phyloP scores from a whole-genome alignment of 2,888 invertebrate genomes.

The Eudemis profundana region DNA sequence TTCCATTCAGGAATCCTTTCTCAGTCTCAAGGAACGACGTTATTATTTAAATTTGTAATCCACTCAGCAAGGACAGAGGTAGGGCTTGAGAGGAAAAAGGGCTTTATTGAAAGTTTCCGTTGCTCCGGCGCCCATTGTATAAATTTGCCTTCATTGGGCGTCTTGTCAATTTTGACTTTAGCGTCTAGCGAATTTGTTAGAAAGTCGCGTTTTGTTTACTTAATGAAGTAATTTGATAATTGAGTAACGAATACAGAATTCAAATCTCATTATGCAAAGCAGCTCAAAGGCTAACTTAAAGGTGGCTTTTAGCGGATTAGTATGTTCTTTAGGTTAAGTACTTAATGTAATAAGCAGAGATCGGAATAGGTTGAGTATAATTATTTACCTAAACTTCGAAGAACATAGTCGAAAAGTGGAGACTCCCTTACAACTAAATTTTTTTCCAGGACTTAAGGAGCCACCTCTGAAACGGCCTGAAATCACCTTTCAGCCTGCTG shows the following conservation, averaged over 20 bases:
- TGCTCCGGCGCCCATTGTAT: slow-evolving; percentile 12
- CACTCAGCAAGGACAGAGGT: slow-evolving; percentile 9
- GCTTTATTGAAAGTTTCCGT: slow-evolving; percentile 16
- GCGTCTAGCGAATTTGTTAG: slow-evolving; percentile 13
- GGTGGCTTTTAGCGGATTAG: neutral
- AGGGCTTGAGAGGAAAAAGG: neutral
- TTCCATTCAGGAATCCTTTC: neutral
- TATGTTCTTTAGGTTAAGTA: neutral
- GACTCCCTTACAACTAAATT: no score
- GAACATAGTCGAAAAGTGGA: no score
- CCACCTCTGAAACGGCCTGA: no score
- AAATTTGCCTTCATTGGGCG: slow-evolving; percentile 3
- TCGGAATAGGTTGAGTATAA: no score
- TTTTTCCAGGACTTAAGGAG: no score
- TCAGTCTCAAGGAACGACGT: neutral
- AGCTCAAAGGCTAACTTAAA: neutral
- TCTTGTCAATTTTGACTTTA: slow-evolving; percentile 5
- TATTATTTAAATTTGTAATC: slow-evolving; percentile 17
- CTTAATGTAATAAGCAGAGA: neutral
- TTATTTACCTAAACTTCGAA: no score
- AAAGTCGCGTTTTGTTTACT: slow-evolving; percentile 13
- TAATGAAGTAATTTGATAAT: slow-evolving; percentile 13
- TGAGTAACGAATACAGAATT: slow-evolving; percentile 1
- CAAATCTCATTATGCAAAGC: neutral
- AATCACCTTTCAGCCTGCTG: no score